Evolutionary conservation across 2,888 invertebrate species (phyloP), one percentile per base, ranked within the genome.

Genomic region (Ecliptopera silaceata): DNA sequence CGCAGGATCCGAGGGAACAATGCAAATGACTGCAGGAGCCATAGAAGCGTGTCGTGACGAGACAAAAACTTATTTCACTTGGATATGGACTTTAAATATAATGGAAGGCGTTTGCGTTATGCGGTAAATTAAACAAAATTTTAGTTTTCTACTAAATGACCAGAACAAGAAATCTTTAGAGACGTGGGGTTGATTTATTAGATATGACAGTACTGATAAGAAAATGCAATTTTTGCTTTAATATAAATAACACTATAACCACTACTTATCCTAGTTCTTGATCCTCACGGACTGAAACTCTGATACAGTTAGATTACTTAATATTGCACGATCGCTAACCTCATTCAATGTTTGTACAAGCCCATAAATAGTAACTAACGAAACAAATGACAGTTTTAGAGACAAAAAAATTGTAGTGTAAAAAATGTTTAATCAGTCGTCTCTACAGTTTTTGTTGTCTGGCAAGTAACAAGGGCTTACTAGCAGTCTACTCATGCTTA

Each of bases 101-200:
- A 85, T 80, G 81, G 80, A 80, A 82, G 77, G 75, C 80, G 82
- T 80, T 86, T 84, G 82, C 83, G 83, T 84, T 83, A 82, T 79
- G 83, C 84, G 82, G 82, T 79, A 88, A 87, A 89, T 88, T 86
- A 84, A 86, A 81, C 71, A 77, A 75, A 81, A 85, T 82, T 85
- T 86, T 83, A 77, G 70, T 75, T 76, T 72, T 26, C 6, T 75
- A 75, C 77, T 84, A 80, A 82, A 78, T 73, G 72, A 71, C 64
- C 61, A 69, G 71, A 72, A 72, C 42, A 71, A 68, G 50, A 72
- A 74, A 75, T 63, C 68, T 43, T 53, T 71, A 61, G 80, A 84
- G 79, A 65, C 61, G 77, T 58, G n/a, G n/a, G n/a, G 43, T 48
- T 50, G 17, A 56, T 2, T 1, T 15, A 1, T 29, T 34, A 26